These are phyloP conservation scores for Dysdera silvatica DNA, from an alignment of 1,140 invertebrate genomes.

Conservation along the genomic window DNA sequence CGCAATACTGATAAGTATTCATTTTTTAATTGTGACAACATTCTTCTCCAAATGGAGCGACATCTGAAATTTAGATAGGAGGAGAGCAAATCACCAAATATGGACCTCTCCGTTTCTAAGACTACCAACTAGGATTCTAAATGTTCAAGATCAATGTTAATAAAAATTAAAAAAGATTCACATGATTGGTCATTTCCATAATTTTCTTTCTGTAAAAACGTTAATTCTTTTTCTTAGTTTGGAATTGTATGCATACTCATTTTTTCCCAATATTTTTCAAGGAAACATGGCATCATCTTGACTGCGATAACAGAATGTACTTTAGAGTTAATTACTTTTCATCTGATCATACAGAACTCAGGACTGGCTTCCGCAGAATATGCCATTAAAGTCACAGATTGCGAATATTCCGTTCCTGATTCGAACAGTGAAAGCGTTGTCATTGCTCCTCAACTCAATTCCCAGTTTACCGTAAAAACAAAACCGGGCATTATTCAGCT, in stretches of 20 bases:
- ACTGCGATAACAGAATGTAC: neutral
- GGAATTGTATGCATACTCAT: neutral
- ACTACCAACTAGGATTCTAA: no score
- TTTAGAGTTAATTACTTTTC: neutral
- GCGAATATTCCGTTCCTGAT: slow-evolving; percentile 3
- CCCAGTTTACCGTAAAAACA: neutral
- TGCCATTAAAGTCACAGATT: neutral
- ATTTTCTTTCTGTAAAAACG: neutral
- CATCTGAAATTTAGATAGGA: no score
- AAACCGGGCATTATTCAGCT: slow-evolving; percentile 3
- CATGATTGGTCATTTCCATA: no score
- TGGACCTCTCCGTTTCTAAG: no score
- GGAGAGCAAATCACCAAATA: no score
- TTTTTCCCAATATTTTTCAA: neutral
- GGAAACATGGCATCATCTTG: slow-evolving; percentile 1
- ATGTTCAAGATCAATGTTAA: no score
- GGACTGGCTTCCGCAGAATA: slow-evolving; percentile 4
- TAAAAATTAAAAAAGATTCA: no score
- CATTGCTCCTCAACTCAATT: slow-evolving; percentile 2
- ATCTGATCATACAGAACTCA: slow-evolving; percentile 2
- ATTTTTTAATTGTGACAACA: no score
- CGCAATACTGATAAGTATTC: no score
- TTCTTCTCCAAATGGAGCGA: no score
- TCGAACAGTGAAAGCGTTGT: neutral
- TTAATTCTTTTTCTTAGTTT: neutral